Evolutionary conservation across 2,797 vertebrate species (phyloP).

Genomic region (Nyctalus aviator): DNA sequence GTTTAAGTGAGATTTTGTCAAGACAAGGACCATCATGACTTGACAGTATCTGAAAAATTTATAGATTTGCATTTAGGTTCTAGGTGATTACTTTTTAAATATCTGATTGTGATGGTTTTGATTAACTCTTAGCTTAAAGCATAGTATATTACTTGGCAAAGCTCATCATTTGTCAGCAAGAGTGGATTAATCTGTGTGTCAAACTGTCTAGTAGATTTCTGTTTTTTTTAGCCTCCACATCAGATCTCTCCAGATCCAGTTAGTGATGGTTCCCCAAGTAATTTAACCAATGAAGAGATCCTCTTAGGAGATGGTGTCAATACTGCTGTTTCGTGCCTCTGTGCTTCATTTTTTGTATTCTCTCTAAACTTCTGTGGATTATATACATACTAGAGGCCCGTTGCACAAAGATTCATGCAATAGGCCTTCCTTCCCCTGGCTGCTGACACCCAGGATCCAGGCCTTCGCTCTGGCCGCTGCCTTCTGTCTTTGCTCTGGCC

Average conservation of each 20-base stretch:
- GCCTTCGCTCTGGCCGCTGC: too few relatives aligned
- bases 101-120: background rate
- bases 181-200: background rate
- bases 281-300: background rate
- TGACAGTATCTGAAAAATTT: background rate
- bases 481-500: too few relatives aligned
- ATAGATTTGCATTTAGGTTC: conserved; percentile 29
- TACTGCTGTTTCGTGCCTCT: background rate
- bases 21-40: background rate
- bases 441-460: too few relatives aligned
- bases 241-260: background rate
- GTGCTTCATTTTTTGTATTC: background rate
- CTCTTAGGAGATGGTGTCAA: background rate
- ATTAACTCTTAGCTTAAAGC: background rate
- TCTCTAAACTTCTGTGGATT: background rate
- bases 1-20: conserved; percentile 10
- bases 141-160: background rate
- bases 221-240: background rate
- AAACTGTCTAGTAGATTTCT: background rate
- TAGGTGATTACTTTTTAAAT: background rate
- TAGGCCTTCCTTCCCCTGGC: too few relatives aligned
- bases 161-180: background rate
- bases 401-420: too few relatives aligned
- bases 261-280: background rate
- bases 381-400: too few relatives aligned